Evolutionary conservation across 2,888 invertebrate species (phyloP), one percentile per base, ranked within the genome.

Genomic region (Synanthedon andrenaeformis): DNA sequence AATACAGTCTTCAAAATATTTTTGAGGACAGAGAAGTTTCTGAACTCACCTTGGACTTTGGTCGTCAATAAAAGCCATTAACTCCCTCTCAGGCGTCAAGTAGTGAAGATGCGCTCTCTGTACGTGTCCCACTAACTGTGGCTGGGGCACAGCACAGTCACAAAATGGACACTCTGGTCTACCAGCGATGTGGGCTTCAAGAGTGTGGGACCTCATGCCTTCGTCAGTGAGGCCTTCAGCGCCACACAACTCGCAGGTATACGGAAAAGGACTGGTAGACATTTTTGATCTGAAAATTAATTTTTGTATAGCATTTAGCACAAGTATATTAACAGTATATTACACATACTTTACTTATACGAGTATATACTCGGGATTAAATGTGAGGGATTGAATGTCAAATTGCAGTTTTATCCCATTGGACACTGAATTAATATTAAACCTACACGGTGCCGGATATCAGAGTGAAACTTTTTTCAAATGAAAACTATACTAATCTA

Each of bases 61-160:
- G 60, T 94, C 93, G 74, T 94, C 94, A 59, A 94, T 93, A 64
- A 94, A 94, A 35, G 92, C 91, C 89, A 93, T 91, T 61, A 92
- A 84, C 70, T 94, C 94, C 58, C 92, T 90, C 70, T 94, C 94
- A 0, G 94, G 94, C 50, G 94, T 94, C 52, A 94, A 79, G 70
- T 93, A 94, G 72, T 95, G 94, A 59, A 95, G 88, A 79, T 96
- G 96, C n/a, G 92, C 94, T 62, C 92, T 91, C 74, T 95, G 94
- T 1, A 95, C 95, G 71, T 95, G 96, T 2, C 92, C 84, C 58
- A 93, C 84, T 65, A 96, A 90, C 67, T 94, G 94, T 4, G 92
- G 91, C 17, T 93, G 91, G 11, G 92, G 91, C 50, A 92, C 91
- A 13, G 91, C 90, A 59, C 94, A 89, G 72, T 94, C 93, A 75